phyloP scores from a whole-genome alignment of 37 sponge, comb jelly and placozoan species.

The Cliona cf. orientalis region DNA sequence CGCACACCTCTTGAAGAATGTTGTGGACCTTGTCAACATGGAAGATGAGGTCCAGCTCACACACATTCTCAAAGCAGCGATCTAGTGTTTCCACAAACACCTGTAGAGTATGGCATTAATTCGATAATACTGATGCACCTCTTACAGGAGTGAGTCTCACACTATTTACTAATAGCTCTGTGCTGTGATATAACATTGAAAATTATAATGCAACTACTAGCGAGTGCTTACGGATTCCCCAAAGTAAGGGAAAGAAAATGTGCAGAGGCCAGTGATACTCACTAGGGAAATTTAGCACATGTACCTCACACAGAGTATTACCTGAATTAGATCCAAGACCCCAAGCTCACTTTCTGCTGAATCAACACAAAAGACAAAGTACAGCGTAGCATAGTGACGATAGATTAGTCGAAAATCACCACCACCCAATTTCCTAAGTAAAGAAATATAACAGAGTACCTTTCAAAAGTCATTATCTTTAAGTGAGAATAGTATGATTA shows the following conservation, averaged over 20 bases:
- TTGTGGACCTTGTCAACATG: slow-evolving; percentile 98
- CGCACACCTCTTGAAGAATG: slow-evolving; percentile 94
- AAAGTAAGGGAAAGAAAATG: too few species aligned
- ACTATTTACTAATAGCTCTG: too few species aligned
- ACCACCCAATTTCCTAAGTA: slow-evolving; percentile 67
- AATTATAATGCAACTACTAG: too few species aligned
- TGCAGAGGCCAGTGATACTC: too few species aligned
- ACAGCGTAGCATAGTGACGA: slow-evolving; percentile 98
- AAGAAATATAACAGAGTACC: background rate
- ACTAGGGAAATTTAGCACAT: too few species aligned
- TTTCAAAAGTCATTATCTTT: background rate
- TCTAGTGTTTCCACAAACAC: slow-evolving; percentile 99
- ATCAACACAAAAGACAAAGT: slow-evolving; percentile 99
- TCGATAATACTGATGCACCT: too few species aligned
- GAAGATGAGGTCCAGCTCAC: slow-evolving; percentile 99
- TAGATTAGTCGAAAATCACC: slow-evolving; percentile 93
- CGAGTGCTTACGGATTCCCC: too few species aligned
- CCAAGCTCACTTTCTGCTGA: slow-evolving; percentile 97
- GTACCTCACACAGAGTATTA: slow-evolving; percentile 8
- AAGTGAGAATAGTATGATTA: too few species aligned
- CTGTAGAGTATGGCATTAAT: slow-evolving; percentile 53
- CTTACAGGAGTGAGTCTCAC: too few species aligned
- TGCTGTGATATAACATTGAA: background rate
- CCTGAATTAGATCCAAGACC: slow-evolving; percentile 97
- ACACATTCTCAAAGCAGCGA: slow-evolving; percentile 99